These are phyloP conservation scores for Macrostomum lignano DNA, from an alignment of 1,140 invertebrate genomes.

Conservation along the genomic window DNA sequence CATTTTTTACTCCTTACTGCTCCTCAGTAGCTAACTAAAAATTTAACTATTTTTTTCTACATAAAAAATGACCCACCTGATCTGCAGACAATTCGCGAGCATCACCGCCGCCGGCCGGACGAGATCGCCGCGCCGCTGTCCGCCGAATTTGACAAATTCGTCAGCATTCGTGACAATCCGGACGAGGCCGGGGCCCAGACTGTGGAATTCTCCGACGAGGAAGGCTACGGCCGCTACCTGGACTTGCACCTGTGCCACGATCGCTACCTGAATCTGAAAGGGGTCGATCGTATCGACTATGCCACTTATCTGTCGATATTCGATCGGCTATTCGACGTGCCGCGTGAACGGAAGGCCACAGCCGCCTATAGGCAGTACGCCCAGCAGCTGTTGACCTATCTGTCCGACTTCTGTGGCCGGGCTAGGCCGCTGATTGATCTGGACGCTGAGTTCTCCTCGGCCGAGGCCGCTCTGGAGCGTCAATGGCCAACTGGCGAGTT, in stretches of 20 bases:
- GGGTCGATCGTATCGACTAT: conserved; percentile 54
- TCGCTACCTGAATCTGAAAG: conserved; percentile 81
- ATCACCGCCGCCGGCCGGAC: conserved; percentile 75
- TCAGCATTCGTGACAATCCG: conserved; percentile 56
- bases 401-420: conserved; percentile 50
- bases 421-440: conserved; percentile 68
- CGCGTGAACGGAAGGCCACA: conserved; percentile 70
- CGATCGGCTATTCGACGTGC: conserved; percentile 79
- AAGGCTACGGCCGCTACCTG: conserved; percentile 91
- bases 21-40: no score
- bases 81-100: no score
- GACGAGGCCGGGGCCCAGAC: conserved; percentile 33
- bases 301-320: conserved; percentile 71
- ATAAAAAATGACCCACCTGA: no score
- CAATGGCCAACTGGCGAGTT: conserved; percentile 65
- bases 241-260: conserved; percentile 92
- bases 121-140: conserved; percentile 75
- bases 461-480: conserved; percentile 46
- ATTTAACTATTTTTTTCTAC: no score
- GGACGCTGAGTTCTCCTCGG: conserved; percentile 11
- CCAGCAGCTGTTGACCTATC: conserved; percentile 50
- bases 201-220: conserved; percentile 94
- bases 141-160: conserved; percentile 75
- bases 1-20: no score
- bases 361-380: conserved; percentile 61